Conservation (phyloP, 2,888 invertebrate species). For the Venustoraphidia nigricollis region DNA sequence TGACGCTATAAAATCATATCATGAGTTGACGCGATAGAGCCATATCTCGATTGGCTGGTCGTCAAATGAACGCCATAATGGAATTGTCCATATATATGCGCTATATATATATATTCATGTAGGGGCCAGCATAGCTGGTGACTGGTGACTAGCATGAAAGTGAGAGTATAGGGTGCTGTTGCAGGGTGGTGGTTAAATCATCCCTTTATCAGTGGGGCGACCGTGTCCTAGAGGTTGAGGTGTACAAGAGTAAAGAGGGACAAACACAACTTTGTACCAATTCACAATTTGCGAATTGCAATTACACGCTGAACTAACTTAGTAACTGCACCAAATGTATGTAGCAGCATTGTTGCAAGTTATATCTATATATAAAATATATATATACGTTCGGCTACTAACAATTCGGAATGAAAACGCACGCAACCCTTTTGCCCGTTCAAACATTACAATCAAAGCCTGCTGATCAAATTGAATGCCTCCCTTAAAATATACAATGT, state of each 20-base stretch:
- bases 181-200: no score
- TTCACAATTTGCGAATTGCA: neutral
- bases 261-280: neutral
- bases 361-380: no score
- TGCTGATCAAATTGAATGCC: neutral
- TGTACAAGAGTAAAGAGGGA: no score
- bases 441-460: neutral
- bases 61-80: neutral
- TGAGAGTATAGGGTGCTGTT: no score
- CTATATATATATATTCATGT: neutral
- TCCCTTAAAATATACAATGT: neutral
- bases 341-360: no score
- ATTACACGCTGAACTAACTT: neutral
- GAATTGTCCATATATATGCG: neutral
- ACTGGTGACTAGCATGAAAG: no score
- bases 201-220: no score
- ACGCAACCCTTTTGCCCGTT: neutral
- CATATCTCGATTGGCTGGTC: conserved; percentile 1
- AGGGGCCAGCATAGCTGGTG: no score
- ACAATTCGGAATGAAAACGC: neutral
- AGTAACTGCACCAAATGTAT: no score
- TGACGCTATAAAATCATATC: neutral
- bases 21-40: neutral
- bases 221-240: no score
- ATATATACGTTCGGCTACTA: no score